Evolutionary conservation across 2,797 vertebrate genomes (phyloP).

Genomic region (Triplophysa bombifrons): DNA sequence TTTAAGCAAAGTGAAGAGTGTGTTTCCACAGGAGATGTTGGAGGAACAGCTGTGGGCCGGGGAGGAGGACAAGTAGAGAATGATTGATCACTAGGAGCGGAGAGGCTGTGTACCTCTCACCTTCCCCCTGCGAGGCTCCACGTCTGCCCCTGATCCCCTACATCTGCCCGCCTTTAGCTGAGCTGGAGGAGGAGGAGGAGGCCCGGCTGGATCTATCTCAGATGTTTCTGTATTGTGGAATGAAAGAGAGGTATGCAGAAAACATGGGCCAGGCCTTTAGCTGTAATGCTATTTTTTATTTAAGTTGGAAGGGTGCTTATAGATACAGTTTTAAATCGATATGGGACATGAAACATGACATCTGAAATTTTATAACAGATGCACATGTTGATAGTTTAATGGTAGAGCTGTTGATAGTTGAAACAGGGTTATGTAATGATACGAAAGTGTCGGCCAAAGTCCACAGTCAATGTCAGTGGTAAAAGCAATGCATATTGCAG

Average conservation of each 20-base stretch:
- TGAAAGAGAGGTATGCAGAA: constrained; percentile 12
- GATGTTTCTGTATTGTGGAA: constrained; percentile 14
- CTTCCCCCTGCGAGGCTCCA: constrained; percentile 62
- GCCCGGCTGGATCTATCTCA: constrained; percentile 38
- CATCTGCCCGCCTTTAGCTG: constrained; percentile 68
- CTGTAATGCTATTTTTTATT: neutral
- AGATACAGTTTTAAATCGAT: neutral
- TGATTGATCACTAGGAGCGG: constrained; percentile 76
- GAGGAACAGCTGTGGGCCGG: constrained; percentile 70
- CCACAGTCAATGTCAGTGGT: too few species aligned
- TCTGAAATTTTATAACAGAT: neutral
- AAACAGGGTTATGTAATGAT: too few species aligned
- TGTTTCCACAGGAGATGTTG: constrained; percentile 74
- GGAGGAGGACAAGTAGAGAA: constrained; percentile 78
- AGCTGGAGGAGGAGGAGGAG: constrained; percentile 40
- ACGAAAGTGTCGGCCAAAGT: too few species aligned
- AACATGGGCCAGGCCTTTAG: constrained; percentile 17
- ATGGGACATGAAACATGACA: neutral
- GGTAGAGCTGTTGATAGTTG: too few species aligned
- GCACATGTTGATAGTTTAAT: too few species aligned
- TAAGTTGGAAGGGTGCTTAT: neutral
- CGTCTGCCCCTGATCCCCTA: constrained; percentile 71
- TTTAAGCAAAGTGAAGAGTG: constrained; percentile 78
- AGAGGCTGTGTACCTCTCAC: constrained; percentile 74
- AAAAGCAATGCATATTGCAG: too few species aligned